Base-by-base conservation (phyloP, 2,888 invertebrate genomes). In the Aromia moschata region DNA sequence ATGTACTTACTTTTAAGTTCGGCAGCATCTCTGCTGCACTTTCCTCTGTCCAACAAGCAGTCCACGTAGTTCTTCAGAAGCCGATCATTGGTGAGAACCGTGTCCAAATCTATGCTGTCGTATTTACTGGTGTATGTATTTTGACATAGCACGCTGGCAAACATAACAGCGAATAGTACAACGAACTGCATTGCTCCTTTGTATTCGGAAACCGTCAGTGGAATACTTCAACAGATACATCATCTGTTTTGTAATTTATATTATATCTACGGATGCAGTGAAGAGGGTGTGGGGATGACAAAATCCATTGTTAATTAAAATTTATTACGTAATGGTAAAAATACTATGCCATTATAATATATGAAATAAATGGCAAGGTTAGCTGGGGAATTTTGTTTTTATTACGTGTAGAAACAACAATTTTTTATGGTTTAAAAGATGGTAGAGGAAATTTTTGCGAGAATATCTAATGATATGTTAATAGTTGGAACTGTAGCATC, bases 1-100 rank as follows among this genome's bases (percentile, higher is more conserved):
- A 31, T n/a, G 20, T 33, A 82, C 85, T 84, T 77, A 91, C 91
- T 83, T 82, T 88, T 91, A 7, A 92, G 79, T 78, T 88, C 87
- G 69, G 85, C 84, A 56, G 86, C 91, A 71, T 91, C 91, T 2
- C 89, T 82, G 1, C 86, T 89, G 76, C 91, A 91, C 46, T 84
- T 85, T 9, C 87, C 88, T 62, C 79, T 81, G 0, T 85, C 86
- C 69, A 90, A 76, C 25, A 91, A 70, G 70, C 92, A 77, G 30
- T 70, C 67, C 30, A 72, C 64, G 54, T 76, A 76, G 60, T 69
- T 72, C 41, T 71, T 68, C 5, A 91, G 77, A 10, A 91, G 81
- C 16, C 90, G 83, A 15, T 87, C 85, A 77, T 87, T 91, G 91
- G 4, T 25, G 3, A 25, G 25, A 5, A 25, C 7, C 3, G 4